Evolutionary conservation across 2,113 vertebrate genomes (phyloP).

Genomic region (Protobothrops mucrosquamatus): DNA sequence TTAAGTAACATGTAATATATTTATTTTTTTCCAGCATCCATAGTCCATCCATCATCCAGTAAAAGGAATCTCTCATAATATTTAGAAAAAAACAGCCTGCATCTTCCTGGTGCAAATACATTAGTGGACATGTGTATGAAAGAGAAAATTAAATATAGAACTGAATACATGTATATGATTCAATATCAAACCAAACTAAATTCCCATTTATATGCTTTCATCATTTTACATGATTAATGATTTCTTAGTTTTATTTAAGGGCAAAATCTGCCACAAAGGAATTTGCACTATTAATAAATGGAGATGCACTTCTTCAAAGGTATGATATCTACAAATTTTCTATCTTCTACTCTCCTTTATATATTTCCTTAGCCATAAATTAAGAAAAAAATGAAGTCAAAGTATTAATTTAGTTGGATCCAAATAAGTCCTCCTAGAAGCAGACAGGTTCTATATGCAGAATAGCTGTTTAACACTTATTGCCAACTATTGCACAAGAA

Average conservation of each 20-base stretch:
- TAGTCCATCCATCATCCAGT: neutral
- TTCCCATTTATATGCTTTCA: neutral
- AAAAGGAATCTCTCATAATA: neutral
- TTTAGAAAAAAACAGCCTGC: neutral
- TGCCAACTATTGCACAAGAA: neutral
- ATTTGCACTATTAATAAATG: neutral
- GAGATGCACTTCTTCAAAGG: neutral
- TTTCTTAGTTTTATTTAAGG: neutral
- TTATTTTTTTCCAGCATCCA: neutral
- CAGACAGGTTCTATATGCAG: neutral
- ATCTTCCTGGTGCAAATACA: neutral
- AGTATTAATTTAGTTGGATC: neutral
- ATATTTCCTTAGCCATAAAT: neutral
- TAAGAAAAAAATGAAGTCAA: neutral
- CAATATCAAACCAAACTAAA: neutral
- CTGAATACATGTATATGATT: neutral
- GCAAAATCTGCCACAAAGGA: neutral
- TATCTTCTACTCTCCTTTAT: neutral
- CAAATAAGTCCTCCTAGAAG: neutral
- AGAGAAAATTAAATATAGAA: neutral
- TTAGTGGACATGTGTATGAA: neutral
- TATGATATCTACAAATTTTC: neutral
- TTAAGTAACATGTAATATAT: neutral
- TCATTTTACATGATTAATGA: neutral
- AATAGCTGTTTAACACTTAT: neutral